Percentiles rank a stretch among this genome's conserved stretches.
These are phyloP conservation scores for Nebria salina DNA, from an alignment of 2,888 invertebrate species.

Conservation along the genomic window DNA sequence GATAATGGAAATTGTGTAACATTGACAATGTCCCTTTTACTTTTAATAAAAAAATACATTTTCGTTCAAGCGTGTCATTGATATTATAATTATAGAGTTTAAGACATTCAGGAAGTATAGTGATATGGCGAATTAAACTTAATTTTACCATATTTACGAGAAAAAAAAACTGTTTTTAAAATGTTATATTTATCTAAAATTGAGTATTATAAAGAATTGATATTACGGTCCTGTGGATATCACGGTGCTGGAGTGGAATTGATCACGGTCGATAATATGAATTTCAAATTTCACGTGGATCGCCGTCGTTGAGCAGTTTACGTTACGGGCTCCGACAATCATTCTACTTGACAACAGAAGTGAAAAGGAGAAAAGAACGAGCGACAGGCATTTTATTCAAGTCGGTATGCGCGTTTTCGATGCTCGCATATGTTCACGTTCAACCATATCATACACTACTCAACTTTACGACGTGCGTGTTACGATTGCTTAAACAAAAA, in stretches of 20 bases:
- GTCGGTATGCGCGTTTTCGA: not conserved
- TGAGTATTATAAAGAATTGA: too few relatives aligned
- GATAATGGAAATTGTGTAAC: slow-evolving; percentile 1
- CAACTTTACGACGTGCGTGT: not conserved
- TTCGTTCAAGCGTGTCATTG: not conserved
- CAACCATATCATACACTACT: slow-evolving; percentile 6
- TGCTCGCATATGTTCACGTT: slow-evolving; percentile 9
- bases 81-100: slow-evolving; percentile 11
- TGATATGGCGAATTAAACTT: too few relatives aligned
- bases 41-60: not conserved
- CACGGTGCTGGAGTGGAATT: not conserved
- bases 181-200: too few relatives aligned
- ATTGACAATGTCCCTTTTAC: not conserved
- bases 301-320: slow-evolving; percentile 29
- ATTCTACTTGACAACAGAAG: not conserved
- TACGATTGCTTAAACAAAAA: not conserved
- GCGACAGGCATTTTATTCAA: not conserved
- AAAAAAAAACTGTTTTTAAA: too few relatives aligned
- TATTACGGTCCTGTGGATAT: too few relatives aligned
- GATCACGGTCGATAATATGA: slow-evolving; percentile 39
- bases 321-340: slow-evolving; percentile 16
- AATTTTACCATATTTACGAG: too few relatives aligned
- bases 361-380: not conserved
- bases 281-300: slow-evolving; percentile 44
- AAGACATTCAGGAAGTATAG: slow-evolving; percentile 12